Conservation (phyloP, 2,797 vertebrate species). For the Halcyon leucocephala region DNA sequence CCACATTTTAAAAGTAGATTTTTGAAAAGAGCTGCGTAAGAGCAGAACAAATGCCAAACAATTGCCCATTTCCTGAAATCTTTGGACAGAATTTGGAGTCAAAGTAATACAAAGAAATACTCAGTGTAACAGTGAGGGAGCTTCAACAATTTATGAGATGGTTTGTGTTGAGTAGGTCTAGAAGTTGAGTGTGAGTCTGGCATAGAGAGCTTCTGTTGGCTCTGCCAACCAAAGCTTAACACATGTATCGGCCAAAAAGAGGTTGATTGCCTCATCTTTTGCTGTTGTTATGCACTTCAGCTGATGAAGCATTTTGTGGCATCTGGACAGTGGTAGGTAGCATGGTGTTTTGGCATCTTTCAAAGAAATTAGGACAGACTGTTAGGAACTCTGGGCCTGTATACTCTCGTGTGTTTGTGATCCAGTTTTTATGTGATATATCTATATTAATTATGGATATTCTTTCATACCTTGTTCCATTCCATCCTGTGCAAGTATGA, state of each 20-base stretch:
- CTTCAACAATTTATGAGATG: neutral
- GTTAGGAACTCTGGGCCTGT: neutral
- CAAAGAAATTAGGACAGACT: neutral
- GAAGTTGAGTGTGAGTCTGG: neutral
- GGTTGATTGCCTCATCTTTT: neutral
- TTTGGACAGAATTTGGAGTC: neutral
- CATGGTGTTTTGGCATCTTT: neutral
- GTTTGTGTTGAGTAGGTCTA: neutral
- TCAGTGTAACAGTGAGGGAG: neutral
- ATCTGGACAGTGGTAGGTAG: neutral
- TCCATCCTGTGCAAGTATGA: neutral
- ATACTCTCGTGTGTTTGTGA: neutral
- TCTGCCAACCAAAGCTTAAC: neutral
- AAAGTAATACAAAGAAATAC: neutral
- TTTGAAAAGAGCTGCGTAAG: neutral
- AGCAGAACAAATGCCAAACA: neutral
- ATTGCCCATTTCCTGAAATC: neutral
- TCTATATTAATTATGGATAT: neutral
- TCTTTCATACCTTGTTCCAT: neutral
- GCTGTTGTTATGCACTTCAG: neutral
- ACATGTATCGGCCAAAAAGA: neutral
- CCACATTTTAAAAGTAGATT: neutral
- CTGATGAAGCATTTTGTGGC: neutral
- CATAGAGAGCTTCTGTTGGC: neutral
- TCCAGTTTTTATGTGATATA: neutral